phyloP scores from a whole-genome alignment of 2,888 invertebrate species.

The Actias luna region DNA sequence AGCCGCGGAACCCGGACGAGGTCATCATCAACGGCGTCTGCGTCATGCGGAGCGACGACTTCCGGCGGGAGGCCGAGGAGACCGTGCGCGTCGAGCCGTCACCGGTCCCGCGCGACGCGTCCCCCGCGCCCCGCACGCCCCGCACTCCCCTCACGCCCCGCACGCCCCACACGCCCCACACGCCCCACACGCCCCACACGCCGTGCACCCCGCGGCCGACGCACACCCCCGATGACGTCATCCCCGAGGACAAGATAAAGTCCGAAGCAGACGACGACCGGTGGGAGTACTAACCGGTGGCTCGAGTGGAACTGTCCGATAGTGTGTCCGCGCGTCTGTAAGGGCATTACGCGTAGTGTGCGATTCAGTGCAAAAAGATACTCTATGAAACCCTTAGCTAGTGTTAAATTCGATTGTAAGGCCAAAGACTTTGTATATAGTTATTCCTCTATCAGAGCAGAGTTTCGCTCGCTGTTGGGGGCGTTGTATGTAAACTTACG shows the following conservation, averaged over 20 bases:
- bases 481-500: conserved; percentile 49
- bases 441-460: conserved; percentile 31
- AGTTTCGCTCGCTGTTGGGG: conserved; percentile 9
- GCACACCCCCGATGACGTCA: conserved; percentile 54
- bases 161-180: conserved; percentile 43
- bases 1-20: conserved; percentile 84
- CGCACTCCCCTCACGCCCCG: conserved; percentile 42
- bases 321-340: conserved; percentile 25
- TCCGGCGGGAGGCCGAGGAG: conserved; percentile 84
- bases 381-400: conserved; percentile 47
- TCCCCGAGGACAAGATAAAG: conserved; percentile 79
- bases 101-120: conserved; percentile 82
- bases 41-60: conserved; percentile 93
- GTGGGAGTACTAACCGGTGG: conserved; percentile 80
- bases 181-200: conserved; percentile 42
- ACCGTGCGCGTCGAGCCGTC: conserved; percentile 90
- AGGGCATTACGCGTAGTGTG: conserved; percentile 26
- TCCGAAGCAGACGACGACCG: conserved; percentile 83
- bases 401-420: conserved; percentile 68
- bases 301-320: conserved; percentile 45
- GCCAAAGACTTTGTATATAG: conserved; percentile 80
- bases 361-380: conserved; percentile 54
- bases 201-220: conserved; percentile 44
- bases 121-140: conserved; percentile 52
- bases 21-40: conserved; percentile 97